phyloP scores from a whole-genome alignment of 2,113 vertebrate genomes.

The Anhinga anhinga region DNA sequence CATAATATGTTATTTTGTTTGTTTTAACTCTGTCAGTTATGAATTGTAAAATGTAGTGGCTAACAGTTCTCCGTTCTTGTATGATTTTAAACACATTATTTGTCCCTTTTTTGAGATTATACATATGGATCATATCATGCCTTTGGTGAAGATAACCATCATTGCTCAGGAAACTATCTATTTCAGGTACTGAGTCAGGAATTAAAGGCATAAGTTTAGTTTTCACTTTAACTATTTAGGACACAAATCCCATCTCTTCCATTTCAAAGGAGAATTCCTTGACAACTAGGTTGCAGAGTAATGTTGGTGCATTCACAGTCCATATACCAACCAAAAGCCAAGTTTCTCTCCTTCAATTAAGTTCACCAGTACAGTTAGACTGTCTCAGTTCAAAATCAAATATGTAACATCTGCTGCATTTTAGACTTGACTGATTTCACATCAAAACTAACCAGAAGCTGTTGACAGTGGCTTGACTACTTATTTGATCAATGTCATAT shows the following conservation, averaged over 20 bases:
- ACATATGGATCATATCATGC: not conserved
- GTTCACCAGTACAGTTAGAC: not conserved
- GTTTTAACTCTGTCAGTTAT: not conserved
- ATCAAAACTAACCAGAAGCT: not conserved
- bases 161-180: not conserved
- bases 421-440: not conserved
- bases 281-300: not conserved
- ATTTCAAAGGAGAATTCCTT: not conserved
- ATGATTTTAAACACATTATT: not conserved
- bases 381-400: not conserved
- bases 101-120: not conserved
- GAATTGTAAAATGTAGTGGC: not conserved
- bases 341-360: not conserved
- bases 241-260: not conserved
- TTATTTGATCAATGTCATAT: not conserved
- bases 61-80: not conserved
- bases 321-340: not conserved
- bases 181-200: not conserved
- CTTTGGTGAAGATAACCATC: not conserved
- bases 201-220: not conserved
- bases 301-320: not conserved
- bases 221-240: not conserved
- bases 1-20: not conserved
- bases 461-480: not conserved
- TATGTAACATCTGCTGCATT: not conserved